Evolutionary conservation across 2,888 invertebrate genomes (phyloP).

Genomic region (Drosophila anomalipes): DNA sequence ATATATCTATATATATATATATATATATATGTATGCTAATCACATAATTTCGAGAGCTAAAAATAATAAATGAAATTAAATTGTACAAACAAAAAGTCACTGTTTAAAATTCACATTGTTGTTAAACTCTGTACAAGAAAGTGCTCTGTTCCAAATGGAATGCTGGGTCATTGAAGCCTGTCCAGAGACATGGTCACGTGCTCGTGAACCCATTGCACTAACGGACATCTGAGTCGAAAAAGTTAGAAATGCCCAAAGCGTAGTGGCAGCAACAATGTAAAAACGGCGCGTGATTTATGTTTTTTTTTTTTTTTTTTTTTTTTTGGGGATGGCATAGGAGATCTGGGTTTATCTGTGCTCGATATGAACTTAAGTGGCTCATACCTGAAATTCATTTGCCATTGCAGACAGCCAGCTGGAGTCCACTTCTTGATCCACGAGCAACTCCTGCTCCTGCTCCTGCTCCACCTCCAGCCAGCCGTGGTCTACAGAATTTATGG

Average conservation of each 20-base stretch:
- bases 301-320: conserved; percentile 11
- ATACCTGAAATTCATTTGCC: conserved; percentile 77
- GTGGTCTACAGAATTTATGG: conserved; percentile 66
- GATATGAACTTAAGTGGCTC: conserved; percentile 55
- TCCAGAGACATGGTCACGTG: conserved; percentile 69
- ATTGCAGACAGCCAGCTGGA: conserved; percentile 71
- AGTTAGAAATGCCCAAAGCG: conserved; percentile 61
- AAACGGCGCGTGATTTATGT: conserved; percentile 70
- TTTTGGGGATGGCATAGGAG: background rate
- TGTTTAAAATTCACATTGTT: background rate
- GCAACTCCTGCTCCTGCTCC: conserved; percentile 37
- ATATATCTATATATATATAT: background rate
- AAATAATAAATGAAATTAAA: background rate
- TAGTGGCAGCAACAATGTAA: conserved; percentile 40
- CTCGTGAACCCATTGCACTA: conserved; percentile 53
- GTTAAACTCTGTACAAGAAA: background rate
- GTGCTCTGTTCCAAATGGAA: conserved; percentile 50
- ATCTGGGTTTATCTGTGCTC: conserved; percentile 42
- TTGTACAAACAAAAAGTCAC: background rate
- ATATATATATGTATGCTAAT: background rate
- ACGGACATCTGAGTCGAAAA: conserved; percentile 62
- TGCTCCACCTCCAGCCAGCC: conserved; percentile 28
- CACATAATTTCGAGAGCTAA: too few species aligned
- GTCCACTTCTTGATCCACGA: conserved; percentile 52
- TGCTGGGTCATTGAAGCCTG: conserved; percentile 61